Evolutionary conservation across 2,797 vertebrate genomes (phyloP).

Genomic region (Otus scops): DNA sequence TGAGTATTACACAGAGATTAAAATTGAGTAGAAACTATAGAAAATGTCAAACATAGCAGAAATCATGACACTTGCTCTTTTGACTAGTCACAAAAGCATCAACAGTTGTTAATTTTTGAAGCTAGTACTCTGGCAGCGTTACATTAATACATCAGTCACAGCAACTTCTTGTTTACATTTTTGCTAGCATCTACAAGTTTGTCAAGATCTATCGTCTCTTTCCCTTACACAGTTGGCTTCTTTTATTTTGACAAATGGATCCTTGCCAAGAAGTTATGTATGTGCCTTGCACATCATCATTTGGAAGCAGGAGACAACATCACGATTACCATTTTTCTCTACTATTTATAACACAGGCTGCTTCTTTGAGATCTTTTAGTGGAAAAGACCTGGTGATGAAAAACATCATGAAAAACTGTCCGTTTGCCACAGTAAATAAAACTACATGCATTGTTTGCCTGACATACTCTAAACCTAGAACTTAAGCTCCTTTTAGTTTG

Average conservation of each 20-base stretch:
- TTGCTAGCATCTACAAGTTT: conserved; percentile 15
- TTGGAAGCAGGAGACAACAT: not conserved
- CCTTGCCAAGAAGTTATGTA: conserved; percentile 19
- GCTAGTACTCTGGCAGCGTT: not conserved
- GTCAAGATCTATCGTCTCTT: not conserved
- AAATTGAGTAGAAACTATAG: conserved; percentile 44
- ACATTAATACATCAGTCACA: not conserved
- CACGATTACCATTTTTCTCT: conserved; percentile 29
- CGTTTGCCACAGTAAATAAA: conserved; percentile 11
- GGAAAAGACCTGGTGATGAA: not conserved
- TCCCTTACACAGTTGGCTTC: not conserved
- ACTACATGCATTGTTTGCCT: not conserved
- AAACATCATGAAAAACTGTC: not conserved
- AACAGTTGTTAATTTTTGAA: conserved; percentile 38
- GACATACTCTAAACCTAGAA: not conserved
- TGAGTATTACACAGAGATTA: conserved; percentile 48
- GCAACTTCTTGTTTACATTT: conserved; percentile 6
- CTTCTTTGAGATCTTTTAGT: conserved; percentile 19
- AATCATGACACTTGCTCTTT: conserved; percentile 64
- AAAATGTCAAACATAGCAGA: conserved; percentile 66
- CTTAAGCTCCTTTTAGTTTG: not conserved
- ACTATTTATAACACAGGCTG: not conserved
- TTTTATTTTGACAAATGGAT: conserved; percentile 35
- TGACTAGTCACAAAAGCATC: conserved; percentile 24
- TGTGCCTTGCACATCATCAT: not conserved